Evolutionary conservation across 2,113 vertebrate genomes (phyloP), one percentile per base, ranked within the genome.

Genomic region (Copsychus sechellarum): DNA sequence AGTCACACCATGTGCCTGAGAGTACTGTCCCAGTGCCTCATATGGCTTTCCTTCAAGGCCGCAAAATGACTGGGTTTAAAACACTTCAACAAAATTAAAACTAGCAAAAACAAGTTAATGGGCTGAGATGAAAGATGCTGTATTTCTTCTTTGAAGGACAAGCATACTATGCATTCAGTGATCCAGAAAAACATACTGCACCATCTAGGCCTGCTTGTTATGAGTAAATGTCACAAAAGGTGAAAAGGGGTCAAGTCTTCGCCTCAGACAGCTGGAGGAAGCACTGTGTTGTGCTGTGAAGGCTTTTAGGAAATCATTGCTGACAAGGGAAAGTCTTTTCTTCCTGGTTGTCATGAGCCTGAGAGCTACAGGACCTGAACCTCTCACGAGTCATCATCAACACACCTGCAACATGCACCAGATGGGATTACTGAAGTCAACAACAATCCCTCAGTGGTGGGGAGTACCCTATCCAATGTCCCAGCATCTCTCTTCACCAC

Each of bases 101-200:
- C 11, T 22, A 94, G 62, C 5, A 56, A 83, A 79, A 95, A 38
- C 24, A 88, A 85, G 54, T 25, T 67, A 50, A 86, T 80, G 54
- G n/a, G 38, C 60, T 56, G 42, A 74, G 54, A 79, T 88, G 50
- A 92, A 95, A 74, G 58, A 73, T 57, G 81, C 1, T 54, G 58
- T 79, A 42, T 88, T 90, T 67, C 42, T 56, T 57, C 65, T 61
- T 38, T 86, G 88, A 95, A 97, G 71, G 83, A 90, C 83, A 91
- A 93, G 80, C 26, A 60, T 26, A 82, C 81, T 89, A 93, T 61
- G 53, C 66, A 62, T 53, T 78, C 4, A 2, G 3, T 92, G 76
- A 96, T 90, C 93, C 93, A 92, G 90, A 92, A 94, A 97, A 95
- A 84, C 42, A 79, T 28, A 36, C 24, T 70, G 71, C 72, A 93